Conservation (phyloP, 1,140 invertebrate species). For the Semibalanus balanoides region DNA sequence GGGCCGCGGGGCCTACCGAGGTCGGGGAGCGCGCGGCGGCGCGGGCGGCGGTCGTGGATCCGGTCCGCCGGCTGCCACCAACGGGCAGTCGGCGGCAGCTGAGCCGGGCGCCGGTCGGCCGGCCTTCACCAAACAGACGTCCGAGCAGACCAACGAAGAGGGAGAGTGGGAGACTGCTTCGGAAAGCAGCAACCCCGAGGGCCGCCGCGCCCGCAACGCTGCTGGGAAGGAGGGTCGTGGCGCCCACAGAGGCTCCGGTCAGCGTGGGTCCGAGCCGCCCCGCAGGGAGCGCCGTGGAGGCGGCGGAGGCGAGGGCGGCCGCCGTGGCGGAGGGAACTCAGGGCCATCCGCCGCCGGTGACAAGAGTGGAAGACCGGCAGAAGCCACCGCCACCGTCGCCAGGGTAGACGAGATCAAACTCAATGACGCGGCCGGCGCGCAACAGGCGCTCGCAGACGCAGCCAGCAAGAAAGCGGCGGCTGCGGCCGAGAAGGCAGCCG, state of each 20-base stretch:
- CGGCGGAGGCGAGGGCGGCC: slow-evolving; percentile 18
- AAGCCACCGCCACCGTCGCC: slow-evolving; percentile 36
- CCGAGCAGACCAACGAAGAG: slow-evolving; percentile 28
- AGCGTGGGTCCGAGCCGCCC: slow-evolving; percentile 15
- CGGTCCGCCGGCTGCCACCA: neutral
- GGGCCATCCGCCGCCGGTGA: slow-evolving; percentile 16
- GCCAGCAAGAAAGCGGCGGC: slow-evolving; percentile 30
- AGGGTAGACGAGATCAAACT: slow-evolving; percentile 43
- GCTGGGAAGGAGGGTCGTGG: slow-evolving; percentile 22
- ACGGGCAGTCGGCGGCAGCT: neutral
- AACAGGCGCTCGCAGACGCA: slow-evolving; percentile 41
- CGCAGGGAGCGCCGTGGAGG: slow-evolving; percentile 15
- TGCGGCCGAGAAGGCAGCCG: neutral
- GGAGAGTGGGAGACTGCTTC: slow-evolving; percentile 46
- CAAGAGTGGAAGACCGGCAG: slow-evolving; percentile 17
- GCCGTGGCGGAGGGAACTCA: slow-evolving; percentile 17
- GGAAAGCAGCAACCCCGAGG: slow-evolving; percentile 39
- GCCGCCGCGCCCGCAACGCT: slow-evolving; percentile 23
- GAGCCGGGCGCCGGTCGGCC: neutral
- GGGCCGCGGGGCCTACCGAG: neutral
- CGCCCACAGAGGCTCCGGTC: slow-evolving; percentile 14
- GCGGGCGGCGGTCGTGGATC: too few species aligned
- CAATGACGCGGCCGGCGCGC: slow-evolving; percentile 39
- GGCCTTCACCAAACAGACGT: neutral
- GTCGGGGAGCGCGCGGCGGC: too few species aligned